A percentile compares a stretch with the other conserved stretches of the same genome.
Conservation (phyloP, 2,113 vertebrate genomes). For the Bubalus kerabau region DNA sequence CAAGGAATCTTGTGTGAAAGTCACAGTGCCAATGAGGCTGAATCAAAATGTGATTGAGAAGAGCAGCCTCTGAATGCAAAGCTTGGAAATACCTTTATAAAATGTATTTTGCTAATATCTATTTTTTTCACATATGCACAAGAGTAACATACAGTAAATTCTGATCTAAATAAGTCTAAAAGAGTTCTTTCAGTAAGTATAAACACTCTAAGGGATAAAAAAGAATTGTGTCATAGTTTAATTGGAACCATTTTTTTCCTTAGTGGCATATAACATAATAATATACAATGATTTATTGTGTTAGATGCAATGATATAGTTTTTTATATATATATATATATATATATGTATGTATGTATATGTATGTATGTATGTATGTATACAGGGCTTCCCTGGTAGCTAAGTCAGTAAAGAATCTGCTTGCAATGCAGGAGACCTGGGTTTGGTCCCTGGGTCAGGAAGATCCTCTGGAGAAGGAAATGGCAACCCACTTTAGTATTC, state of each 20-base stretch:
- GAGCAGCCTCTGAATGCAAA: not conserved
- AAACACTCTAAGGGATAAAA: not conserved
- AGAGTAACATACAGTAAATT: not conserved
- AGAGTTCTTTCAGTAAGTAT: not conserved
- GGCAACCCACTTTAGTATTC: not conserved
- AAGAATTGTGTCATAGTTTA: not conserved
- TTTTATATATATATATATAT: not conserved
- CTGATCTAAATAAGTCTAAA: not conserved
- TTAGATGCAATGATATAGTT: not conserved
- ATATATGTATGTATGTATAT: rapidly evolving
- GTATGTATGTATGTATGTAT: not conserved
- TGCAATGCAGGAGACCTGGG: not conserved
- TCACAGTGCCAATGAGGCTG: not conserved
- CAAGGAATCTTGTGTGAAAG: not conserved
- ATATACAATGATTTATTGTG: not conserved
- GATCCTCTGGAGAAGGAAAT: not conserved
- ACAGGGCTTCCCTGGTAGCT: not conserved
- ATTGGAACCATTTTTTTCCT: not conserved
- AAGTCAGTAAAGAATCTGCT: not conserved
- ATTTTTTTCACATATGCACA: not conserved
- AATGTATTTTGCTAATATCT: not conserved
- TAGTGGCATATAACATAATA: not conserved
- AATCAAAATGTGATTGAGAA: not conserved
- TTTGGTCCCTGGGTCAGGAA: not conserved
- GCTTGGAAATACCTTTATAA: not conserved